phyloP scores from a whole-genome alignment of 2,888 invertebrate species.

The Crossocerus cetratus region DNA sequence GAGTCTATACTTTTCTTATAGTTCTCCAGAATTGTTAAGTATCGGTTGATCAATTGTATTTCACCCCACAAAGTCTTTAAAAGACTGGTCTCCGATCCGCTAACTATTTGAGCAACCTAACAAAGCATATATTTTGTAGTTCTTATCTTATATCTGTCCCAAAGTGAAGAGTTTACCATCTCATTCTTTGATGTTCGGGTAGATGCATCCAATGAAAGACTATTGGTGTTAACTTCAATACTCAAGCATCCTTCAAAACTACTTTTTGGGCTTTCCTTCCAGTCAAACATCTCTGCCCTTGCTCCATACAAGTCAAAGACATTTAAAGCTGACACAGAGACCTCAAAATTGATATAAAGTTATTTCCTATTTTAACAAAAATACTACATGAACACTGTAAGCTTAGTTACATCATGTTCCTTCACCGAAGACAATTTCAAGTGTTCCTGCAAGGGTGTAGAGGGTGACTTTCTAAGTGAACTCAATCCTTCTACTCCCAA shows the following conservation, averaged over 20 bases:
- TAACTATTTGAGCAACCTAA: conserved; percentile 56
- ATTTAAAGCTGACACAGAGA: conserved; percentile 44
- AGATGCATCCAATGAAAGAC: conserved; percentile 51
- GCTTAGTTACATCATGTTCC: conserved; percentile 31
- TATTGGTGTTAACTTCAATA: conserved; percentile 52
- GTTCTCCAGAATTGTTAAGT: conserved; percentile 55
- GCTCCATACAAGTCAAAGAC: conserved; percentile 59
- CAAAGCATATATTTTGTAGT: not conserved
- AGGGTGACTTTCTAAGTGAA: conserved; percentile 21
- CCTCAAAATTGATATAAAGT: conserved; percentile 33
- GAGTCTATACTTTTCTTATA: conserved; percentile 45
- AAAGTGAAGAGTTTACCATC: conserved; percentile 42
- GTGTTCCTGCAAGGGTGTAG: conserved; percentile 46
- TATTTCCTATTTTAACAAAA: not conserved
- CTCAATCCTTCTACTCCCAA: conserved; percentile 20
- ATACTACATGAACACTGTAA: not conserved
- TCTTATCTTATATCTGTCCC: no score
- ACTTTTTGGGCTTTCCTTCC: conserved; percentile 35
- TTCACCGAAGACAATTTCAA: conserved; percentile 24
- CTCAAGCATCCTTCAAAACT: conserved; percentile 59
- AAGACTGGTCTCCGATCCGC: conserved; percentile 53
- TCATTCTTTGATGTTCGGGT: conserved; percentile 48
- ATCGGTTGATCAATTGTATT: conserved; percentile 56
- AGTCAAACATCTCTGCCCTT: conserved; percentile 50
- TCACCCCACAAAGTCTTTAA: conserved; percentile 60